Evolutionary conservation across 1,140 invertebrate species (phyloP).

Genomic region (Vanessa tameamea): DNA sequence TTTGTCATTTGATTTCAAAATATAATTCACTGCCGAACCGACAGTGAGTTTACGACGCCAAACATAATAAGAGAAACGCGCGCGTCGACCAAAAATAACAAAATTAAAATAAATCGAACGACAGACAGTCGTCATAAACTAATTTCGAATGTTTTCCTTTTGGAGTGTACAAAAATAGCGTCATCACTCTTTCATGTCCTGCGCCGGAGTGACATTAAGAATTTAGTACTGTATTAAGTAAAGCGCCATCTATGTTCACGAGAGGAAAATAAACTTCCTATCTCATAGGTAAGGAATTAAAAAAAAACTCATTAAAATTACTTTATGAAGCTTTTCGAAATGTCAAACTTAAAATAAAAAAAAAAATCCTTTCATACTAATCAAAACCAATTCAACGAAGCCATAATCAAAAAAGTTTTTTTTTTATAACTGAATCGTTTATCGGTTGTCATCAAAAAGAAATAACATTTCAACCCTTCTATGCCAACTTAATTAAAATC

Average conservation of each 20-base stretch:
- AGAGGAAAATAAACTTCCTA: constrained; percentile 48
- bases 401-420: constrained; percentile 65
- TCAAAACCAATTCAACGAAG: constrained; percentile 56
- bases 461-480: constrained; percentile 66
- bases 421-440: constrained; percentile 59
- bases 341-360: background rate
- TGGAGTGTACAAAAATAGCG: constrained; percentile 74
- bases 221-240: constrained; percentile 60
- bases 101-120: constrained; percentile 81
- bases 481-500: constrained; percentile 69
- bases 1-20: constrained; percentile 38
- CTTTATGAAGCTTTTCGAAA: background rate
- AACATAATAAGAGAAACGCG: constrained; percentile 69
- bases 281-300: background rate
- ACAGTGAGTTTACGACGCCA: constrained; percentile 57
- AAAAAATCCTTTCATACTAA: constrained; percentile 39
- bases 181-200: constrained; percentile 77
- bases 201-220: constrained; percentile 74
- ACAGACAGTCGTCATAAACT: constrained; percentile 80
- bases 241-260: constrained; percentile 63
- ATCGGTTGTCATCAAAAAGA: constrained; percentile 74
- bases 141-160: constrained; percentile 79
- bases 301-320: background rate
- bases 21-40: constrained; percentile 67
- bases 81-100: constrained; percentile 71